Conservation (phyloP, 2,888 invertebrate species). For the Hylaea fasciaria region DNA sequence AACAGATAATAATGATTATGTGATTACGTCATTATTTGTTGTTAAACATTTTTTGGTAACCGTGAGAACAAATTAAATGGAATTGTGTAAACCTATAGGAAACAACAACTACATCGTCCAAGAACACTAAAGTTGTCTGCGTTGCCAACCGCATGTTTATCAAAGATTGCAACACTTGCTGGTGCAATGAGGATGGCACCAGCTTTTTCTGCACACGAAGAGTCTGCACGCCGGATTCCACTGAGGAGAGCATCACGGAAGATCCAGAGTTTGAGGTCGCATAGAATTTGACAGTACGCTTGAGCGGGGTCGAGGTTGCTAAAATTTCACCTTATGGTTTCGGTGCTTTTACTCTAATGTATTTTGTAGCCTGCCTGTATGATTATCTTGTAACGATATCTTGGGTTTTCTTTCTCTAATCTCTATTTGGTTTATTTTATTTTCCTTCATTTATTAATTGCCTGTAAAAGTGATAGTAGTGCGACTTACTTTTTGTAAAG, state of each 20-base stretch:
- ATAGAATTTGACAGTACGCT: conserved; percentile 29
- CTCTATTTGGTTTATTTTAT: not conserved
- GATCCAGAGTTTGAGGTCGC: conserved; percentile 60
- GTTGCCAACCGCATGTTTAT: conserved; percentile 77
- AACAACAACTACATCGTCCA: conserved; percentile 42
- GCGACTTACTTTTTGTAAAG: not conserved
- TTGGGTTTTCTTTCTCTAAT: not conserved
- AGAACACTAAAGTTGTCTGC: conserved; percentile 61
- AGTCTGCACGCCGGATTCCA: conserved; percentile 64
- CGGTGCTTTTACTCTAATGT: not conserved
- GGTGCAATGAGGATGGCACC: conserved; percentile 80
- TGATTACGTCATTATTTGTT: no score
- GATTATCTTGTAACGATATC: not conserved
- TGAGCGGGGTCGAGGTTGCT: conserved; percentile 11
- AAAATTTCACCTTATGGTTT: conserved; percentile 3
- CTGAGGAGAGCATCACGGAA: conserved; percentile 55
- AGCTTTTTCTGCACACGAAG: conserved; percentile 79
- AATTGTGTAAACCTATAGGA: conserved; percentile 12
- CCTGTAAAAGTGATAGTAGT: not conserved
- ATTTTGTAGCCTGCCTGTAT: not conserved
- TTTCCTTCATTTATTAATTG: not conserved
- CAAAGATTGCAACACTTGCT: conserved; percentile 80
- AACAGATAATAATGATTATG: no score
- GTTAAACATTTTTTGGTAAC: no score
- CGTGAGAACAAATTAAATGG: no score